Conservation (phyloP, 2,113 vertebrate species). For the Ageneiosus marmoratus region DNA sequence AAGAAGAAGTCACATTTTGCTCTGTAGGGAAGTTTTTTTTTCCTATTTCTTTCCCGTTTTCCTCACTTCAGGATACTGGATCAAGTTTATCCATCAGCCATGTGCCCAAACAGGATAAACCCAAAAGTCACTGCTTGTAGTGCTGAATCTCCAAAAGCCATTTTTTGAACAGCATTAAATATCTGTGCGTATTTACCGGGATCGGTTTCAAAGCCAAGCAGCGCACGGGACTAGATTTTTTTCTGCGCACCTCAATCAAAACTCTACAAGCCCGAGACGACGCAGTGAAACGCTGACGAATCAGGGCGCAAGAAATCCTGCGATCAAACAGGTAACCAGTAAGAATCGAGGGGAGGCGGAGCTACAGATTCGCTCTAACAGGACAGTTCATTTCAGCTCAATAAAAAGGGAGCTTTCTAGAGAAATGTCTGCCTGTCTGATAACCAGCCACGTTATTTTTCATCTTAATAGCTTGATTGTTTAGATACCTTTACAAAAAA, state of each 20-base stretch:
- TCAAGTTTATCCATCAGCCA: constrained; percentile 33
- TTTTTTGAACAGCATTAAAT: background rate
- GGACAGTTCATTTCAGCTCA: background rate
- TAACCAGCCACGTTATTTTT: background rate
- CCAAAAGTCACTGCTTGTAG: constrained; percentile 1
- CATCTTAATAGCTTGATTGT: background rate
- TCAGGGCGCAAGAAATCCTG: background rate
- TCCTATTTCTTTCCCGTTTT: background rate
- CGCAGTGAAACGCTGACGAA: background rate
- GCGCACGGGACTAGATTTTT: background rate
- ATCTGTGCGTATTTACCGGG: background rate
- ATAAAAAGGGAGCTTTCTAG: background rate
- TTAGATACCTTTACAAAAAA: constrained; percentile 2
- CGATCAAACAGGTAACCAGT: constrained; percentile 12
- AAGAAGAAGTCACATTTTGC: background rate
- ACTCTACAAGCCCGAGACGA: background rate
- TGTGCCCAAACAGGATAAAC: background rate
- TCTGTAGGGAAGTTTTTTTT: background rate
- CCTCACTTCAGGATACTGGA: background rate
- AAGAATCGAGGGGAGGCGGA: background rate
- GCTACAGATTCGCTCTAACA: background rate
- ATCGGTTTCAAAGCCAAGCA: background rate
- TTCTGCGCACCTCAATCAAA: constrained; percentile 9
- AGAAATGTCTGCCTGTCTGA: background rate
- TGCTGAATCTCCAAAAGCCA: background rate